Percentiles rank a stretch among this genome's conserved stretches.
These are phyloP conservation scores for Porites lobata DNA, from an alignment of 92 coral and sea anemone genomes.

Conservation along the genomic window DNA sequence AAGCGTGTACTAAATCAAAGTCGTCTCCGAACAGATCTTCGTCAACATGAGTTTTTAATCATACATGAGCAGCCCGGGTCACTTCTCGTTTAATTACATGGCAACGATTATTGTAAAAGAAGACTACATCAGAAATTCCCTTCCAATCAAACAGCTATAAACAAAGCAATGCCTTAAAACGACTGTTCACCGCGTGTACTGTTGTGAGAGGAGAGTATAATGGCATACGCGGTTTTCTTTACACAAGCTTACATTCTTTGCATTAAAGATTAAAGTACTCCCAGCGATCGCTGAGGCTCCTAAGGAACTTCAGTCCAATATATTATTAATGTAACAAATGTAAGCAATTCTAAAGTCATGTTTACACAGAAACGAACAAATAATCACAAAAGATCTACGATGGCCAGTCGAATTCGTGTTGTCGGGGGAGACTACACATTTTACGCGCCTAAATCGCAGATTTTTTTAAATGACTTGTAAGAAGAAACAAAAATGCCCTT, in stretches of 20 bases:
- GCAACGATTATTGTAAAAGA: no score
- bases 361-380: neutral
- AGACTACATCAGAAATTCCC: no score
- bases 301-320: neutral
- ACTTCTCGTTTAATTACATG: no score
- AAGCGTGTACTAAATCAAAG: no score
- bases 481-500: neutral
- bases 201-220: neutral
- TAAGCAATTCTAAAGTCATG: no score
- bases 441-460: slow-evolving; percentile 3
- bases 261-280: slow-evolving; percentile 2
- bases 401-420: neutral
- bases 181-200: no score
- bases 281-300: neutral
- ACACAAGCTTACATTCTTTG: neutral
- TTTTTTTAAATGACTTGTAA: neutral
- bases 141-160: no score
- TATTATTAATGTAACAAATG: neutral
- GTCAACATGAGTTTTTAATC: no score
- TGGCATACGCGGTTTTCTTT: neutral
- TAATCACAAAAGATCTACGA: neutral
- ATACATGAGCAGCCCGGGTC: no score
- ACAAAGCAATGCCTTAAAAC: no score
- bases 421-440: slow-evolving; percentile 5
- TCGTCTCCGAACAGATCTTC: no score